Base-by-base conservation (phyloP, 2,888 invertebrate species). In the Harpalus rufipes region DNA sequence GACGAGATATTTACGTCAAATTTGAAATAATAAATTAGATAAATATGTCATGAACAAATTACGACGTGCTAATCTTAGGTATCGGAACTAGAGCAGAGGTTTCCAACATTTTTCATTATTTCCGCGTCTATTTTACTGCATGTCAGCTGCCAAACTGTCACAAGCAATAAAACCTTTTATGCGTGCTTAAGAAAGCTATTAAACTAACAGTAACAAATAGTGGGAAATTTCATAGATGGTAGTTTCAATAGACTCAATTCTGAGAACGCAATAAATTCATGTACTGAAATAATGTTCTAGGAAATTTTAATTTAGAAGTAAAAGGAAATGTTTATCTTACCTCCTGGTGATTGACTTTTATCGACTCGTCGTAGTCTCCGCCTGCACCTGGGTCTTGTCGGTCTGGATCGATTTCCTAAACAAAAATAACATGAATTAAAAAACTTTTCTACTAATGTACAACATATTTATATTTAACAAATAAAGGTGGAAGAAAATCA, bases 341-440 rank as follows among this genome's bases (percentile, higher is more conserved):
- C 91, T 93, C 92, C 88, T 92, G 92, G 87, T 92, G 92, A 88
- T 90, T 90, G 65, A 89, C 12, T 88, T 90, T 91, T 12, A 88
- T 86, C 56, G 88, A 87, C 79, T 91, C 90, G 85, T 90, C 90
- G 87, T 88, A 89, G 88, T 93, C 93, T 86, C 92, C 92, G 87
- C 88, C 88, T 44, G 89, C 90, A 65, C 88, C 89, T 65, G 90
- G 87, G 86, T 92, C 92, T 90, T 95, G 95, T 89, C 94, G 94
- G 86, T 95, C 95, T 88, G 94, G 94, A 90, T 95, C 95, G 88
- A 94, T 92, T 90, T 95, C 95, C 95, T 95, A 88, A 81, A 87
- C 88, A 89, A 90, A 32, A 58, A 74, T 63, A 65, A 14, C 10
- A 12, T 18, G 18, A 74, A 44, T 51, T 74, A n/a, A 44, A 74